Evolutionary conservation across 2,113 vertebrate species (phyloP), one percentile per base, ranked within the genome.

Genomic region (Paramormyrops kingsleyae): DNA sequence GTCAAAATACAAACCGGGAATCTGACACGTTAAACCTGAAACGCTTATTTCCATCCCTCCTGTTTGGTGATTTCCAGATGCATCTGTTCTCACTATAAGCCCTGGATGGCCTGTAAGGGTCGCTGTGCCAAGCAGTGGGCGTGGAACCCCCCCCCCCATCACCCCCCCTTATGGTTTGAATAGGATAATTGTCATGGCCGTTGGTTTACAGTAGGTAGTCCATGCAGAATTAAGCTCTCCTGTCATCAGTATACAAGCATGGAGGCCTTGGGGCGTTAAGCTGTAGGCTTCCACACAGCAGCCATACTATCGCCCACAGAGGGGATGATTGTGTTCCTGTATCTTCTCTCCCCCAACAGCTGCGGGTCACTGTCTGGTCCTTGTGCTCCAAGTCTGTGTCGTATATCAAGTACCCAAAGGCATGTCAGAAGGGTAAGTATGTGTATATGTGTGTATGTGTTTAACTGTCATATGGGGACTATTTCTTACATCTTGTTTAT

Each of bases 371-470:
- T 0, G 97, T 99, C 93, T 99, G 99, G 99, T 99, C 99, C 86
- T 91, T 99, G 92, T 99, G 99, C 94, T 99, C 97, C 0, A 99
- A 99, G 92, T 98, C 98, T 0, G 97, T 99, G 19, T 99, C 98
- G 39, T 99, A 98, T 94, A 99, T 99, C 95, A 99, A 99, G 92
- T 98, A 99, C 91, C 98, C 99, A 66, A 99, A 99, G 93, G 96
- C 97, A 0, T 99, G 98, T 93, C 97, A 97, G 91, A 98, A 98
- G 92, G 98, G 99, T 99, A 90, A 97, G 97, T 95, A 83, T 47
- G 89, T 15, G 77, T 88, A 47, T 89, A 62, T 91, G 66, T 24
- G 66, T 80, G 88, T 77, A 24, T 77, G 62, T 77, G 44, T 74
- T 39, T 42, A 77, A 19, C 12, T 39, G 74, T 80, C 35, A 39